Conservation (phyloP, 2,888 invertebrate species). For the Seira sanloemensis region DNA sequence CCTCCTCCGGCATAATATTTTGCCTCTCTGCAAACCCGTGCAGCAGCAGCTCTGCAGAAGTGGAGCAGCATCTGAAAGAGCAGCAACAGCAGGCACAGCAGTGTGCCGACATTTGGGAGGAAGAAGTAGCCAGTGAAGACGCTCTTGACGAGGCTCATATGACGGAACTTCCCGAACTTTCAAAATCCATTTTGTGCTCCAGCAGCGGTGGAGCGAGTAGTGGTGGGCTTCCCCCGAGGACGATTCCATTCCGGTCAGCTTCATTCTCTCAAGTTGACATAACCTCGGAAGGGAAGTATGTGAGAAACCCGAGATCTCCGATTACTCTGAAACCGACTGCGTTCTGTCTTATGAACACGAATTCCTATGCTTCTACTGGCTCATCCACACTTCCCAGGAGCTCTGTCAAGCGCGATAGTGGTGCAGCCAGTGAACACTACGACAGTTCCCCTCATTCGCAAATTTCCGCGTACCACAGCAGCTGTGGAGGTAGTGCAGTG, state of each 20-base stretch:
- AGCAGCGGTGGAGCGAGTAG: neutral
- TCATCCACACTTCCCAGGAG: constrained; percentile 72
- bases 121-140: constrained; percentile 35
- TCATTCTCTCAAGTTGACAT: constrained; percentile 93
- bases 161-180: constrained; percentile 46
- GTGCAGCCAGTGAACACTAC: neutral
- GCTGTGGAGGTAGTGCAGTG: constrained; percentile 21
- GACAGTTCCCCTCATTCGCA: neutral
- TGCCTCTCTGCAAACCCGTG: neutral
- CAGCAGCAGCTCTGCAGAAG: neutral
- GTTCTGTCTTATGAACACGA: constrained; percentile 69
- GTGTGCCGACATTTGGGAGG: constrained; percentile 51
- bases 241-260: constrained; percentile 87
- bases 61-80: too few species aligned
- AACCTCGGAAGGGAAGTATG: constrained; percentile 80
- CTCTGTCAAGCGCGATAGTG: constrained; percentile 8
- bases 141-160: constrained; percentile 28
- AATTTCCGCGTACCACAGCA: neutral
- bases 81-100: constrained; percentile 6
- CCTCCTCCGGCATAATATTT: neutral
- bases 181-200: constrained; percentile 24
- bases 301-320: constrained; percentile 69
- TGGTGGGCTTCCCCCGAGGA: constrained; percentile 75
- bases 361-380: constrained; percentile 64
- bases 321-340: constrained; percentile 73